A percentile compares a stretch with the other conserved stretches of the same genome.
phyloP scores from a whole-genome alignment of 1,140 invertebrate species.

The Elysia chlorotica region DNA sequence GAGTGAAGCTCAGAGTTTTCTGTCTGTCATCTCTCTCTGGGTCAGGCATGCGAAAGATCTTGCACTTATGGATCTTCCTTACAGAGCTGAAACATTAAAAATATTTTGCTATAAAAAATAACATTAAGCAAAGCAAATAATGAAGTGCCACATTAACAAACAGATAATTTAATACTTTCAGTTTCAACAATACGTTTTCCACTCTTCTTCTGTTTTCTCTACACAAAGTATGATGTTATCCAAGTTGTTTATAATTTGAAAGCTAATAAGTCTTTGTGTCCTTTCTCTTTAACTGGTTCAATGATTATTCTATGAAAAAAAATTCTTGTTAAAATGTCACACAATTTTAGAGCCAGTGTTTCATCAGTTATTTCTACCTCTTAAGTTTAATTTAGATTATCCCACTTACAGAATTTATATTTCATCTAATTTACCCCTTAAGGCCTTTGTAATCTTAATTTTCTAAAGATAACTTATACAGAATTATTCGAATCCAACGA shows the following conservation, averaged over 20 bases:
- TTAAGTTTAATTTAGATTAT: too few species aligned
- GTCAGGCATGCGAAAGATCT: conserved; percentile 2
- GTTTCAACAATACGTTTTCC: neutral
- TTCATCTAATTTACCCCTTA: too few species aligned
- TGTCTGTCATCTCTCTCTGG: neutral
- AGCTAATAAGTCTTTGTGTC: neutral
- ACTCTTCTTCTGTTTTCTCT: neutral
- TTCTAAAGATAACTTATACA: too few species aligned
- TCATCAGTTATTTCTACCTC: too few species aligned
- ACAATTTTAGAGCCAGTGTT: too few species aligned
- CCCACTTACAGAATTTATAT: too few species aligned
- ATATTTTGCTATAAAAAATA: neutral
- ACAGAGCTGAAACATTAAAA: neutral
- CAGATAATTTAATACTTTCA: neutral
- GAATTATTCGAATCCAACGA: too few species aligned
- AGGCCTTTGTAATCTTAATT: too few species aligned
- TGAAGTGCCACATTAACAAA: neutral
- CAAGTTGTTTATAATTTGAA: neutral
- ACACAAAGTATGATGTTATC: too few species aligned
- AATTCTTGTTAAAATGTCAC: too few species aligned
- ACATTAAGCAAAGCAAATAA: neutral
- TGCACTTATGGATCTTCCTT: neutral
- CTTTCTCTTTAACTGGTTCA: too few species aligned
- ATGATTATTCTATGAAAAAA: too few species aligned
- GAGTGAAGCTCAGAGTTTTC: neutral